Base-by-base conservation (phyloP, 2,888 invertebrate genomes). In the Brachyopa scutellaris region DNA sequence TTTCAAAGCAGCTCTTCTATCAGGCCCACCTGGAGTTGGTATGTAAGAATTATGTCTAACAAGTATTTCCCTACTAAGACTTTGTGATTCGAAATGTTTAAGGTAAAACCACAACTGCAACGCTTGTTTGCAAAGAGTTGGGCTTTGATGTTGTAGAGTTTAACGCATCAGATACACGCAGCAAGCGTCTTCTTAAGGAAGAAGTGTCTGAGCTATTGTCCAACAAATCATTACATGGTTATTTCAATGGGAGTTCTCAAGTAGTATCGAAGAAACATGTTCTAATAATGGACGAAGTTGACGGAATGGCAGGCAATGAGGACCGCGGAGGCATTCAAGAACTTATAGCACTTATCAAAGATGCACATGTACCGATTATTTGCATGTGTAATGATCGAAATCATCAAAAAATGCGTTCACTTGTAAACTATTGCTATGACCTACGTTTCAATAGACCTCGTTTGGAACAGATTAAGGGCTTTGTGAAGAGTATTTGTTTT, bases 261-360 rank as follows among this genome's bases (percentile, higher is more conserved):
- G 92, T 92, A 0, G 91, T 93, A 0, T 92, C 93, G 0, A 94
- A 93, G 85, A 97, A 96, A 87, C 97, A 97, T 88, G 97, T 97
- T 9, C 91, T 99, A 5, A 93, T 99, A n/a, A 99, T 99, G 99
- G 99, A 99, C 88, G 99, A 99, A 93, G 99, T 99, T 0, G 99
- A 99, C 88, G 99, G 99, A 6, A 99, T 99, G 99, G 97, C 98
- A 0, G 99, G 99, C 2, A 99, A 99, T 89, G 98, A 99, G 90
- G 99, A 99, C 90, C 93, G 99, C 86, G 99, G 99, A 17, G 99
- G 99, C 40, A 93, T 99, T 57, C 96, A 97, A 91, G 99, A 99
- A 91, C 91, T 99, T 45, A 98, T 99, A 74, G 91, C 92, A 7
- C 92, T 99, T 15, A 99, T 99, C 83, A 99, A 99, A 91, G 92